These are phyloP conservation scores for Pterois miles DNA, from an alignment of 2,797 vertebrate species.

Conservation along the genomic window DNA sequence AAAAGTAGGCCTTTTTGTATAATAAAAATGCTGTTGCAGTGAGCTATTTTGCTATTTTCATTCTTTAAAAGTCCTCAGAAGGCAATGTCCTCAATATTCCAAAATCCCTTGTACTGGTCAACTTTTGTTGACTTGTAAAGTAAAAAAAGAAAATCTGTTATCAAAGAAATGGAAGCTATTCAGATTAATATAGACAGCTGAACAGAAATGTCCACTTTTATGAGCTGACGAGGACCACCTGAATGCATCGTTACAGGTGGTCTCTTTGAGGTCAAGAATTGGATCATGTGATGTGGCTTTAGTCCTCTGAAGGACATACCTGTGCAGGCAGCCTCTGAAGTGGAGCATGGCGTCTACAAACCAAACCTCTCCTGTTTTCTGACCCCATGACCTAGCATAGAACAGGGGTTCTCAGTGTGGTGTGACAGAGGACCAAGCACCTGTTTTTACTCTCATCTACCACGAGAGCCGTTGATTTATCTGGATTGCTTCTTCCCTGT, in stretches of 20 bases:
- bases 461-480: not conserved
- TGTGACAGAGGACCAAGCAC: not conserved
- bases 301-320: conserved; percentile 9
- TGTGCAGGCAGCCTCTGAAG: conserved; percentile 24
- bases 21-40: no score
- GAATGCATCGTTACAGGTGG: conserved; percentile 20
- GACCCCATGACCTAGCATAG: not conserved
- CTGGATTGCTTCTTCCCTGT: not conserved
- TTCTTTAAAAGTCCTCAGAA: no score
- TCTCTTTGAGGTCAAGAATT: conserved; percentile 48
- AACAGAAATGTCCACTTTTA: not conserved
- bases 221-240: not conserved
- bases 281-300: conserved; percentile 4
- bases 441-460: conserved; percentile 2
- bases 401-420: conserved; percentile 6
- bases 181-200: not conserved
- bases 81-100: not conserved
- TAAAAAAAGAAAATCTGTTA: not conserved
- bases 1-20: no score
- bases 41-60: no score
- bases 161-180: not conserved
- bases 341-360: conserved; percentile 15
- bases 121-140: not conserved
- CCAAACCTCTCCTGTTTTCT: conserved; percentile 4
- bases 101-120: not conserved